phyloP scores from a whole-genome alignment of 2,113 vertebrate genomes.

The Cyphomyrus discorhynchus region DNA sequence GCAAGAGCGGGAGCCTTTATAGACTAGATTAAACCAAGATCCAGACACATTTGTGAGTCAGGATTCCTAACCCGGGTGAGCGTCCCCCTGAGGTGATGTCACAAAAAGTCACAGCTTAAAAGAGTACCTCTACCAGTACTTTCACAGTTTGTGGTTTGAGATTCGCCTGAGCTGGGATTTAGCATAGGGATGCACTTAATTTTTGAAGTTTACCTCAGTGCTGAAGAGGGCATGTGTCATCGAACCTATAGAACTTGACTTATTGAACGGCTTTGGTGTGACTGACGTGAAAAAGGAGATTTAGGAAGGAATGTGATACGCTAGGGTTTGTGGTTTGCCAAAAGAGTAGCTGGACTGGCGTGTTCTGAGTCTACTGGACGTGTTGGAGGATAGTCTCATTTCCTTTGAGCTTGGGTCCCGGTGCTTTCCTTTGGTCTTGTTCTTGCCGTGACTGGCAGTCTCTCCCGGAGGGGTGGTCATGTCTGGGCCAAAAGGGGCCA shows the following conservation, averaged over 20 bases:
- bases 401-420: constrained; percentile 29
- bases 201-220: neutral
- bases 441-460: constrained; percentile 56
- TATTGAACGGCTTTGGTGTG: neutral
- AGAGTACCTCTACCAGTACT: neutral
- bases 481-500: constrained; percentile 40
- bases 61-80: neutral
- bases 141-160: neutral
- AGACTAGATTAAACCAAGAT: constrained; percentile 28
- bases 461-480: constrained; percentile 34
- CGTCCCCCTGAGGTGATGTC: neutral
- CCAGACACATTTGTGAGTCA: neutral
- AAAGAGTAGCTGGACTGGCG: constrained; percentile 15
- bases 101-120: neutral
- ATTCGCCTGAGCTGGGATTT: neutral
- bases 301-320: neutral
- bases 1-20: constrained; percentile 18
- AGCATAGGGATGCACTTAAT: neutral
- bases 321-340: neutral
- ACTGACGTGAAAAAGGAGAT: neutral
- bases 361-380: constrained; percentile 26
- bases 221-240: neutral
- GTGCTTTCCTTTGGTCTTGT: constrained; percentile 52
- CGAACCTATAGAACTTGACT: neutral
- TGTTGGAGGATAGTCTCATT: constrained; percentile 27